These are phyloP conservation scores for Calcarius lapponicus DNA, from an alignment of 2,797 vertebrate genomes.

Conservation along the genomic window DNA sequence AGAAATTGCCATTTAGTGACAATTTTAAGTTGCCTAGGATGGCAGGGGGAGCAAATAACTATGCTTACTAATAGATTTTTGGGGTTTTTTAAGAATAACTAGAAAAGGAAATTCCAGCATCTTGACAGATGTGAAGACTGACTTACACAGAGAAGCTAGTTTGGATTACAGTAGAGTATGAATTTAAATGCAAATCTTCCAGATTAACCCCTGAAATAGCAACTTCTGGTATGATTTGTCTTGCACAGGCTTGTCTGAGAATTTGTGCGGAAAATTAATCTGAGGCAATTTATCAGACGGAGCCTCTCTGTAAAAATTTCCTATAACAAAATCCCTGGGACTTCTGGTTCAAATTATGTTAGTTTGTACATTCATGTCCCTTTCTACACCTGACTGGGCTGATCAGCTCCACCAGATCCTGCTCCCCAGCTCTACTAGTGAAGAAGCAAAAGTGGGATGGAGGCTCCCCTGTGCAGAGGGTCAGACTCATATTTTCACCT, in stretches of 20 bases:
- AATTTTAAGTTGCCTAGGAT: not conserved
- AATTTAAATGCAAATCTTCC: not conserved
- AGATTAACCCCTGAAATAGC: not conserved
- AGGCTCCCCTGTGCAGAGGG: not conserved
- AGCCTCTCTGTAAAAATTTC: not conserved
- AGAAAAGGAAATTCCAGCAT: not conserved
- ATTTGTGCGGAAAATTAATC: not conserved
- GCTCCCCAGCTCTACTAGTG: not conserved
- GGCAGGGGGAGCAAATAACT: fast-evolving
- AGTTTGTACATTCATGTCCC: not conserved
- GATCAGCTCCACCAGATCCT: not conserved
- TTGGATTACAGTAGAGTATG: not conserved
- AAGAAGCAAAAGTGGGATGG: not conserved
- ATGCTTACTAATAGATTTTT: not conserved
- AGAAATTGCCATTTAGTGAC: not conserved
- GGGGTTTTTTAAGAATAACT: not conserved
- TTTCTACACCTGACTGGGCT: not conserved
- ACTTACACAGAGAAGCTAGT: not conserved
- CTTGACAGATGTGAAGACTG: not conserved
- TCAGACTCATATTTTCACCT: not conserved
- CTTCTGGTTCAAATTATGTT: not conserved
- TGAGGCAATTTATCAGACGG: not conserved
- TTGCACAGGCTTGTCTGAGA: not conserved
- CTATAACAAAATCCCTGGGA: not conserved
- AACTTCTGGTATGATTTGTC: not conserved